A percentile compares a stretch with the other conserved stretches of the same genome.
These are phyloP conservation scores for Pentamera pediparva DNA, from an alignment of 53 echinoderm and acorn worm species.

Conservation along the genomic window DNA sequence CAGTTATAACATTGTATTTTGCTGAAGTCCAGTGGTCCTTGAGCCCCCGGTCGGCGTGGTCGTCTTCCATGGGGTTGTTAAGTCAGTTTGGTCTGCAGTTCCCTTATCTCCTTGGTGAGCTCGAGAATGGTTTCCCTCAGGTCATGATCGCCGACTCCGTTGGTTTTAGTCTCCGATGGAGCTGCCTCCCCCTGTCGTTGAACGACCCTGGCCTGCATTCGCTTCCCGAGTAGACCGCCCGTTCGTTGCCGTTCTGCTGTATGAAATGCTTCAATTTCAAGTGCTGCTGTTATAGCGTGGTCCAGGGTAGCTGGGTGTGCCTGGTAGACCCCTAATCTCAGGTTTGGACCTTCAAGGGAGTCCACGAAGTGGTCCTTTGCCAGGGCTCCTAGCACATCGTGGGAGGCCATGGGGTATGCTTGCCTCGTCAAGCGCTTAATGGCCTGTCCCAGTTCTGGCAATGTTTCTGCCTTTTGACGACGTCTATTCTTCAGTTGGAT, in stretches of 20 bases:
- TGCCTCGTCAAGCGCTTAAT: constrained; percentile 26
- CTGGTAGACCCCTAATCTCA: constrained; percentile 39
- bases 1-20: too few species aligned
- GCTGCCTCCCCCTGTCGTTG: neutral
- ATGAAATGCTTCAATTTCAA: constrained; percentile 28
- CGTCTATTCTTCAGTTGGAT: constrained; percentile 13
- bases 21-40: too few species aligned
- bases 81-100: neutral
- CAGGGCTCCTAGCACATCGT: constrained; percentile 24
- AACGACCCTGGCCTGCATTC: neutral
- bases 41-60: too few species aligned
- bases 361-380: constrained; percentile 53
- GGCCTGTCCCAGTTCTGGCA: constrained; percentile 41
- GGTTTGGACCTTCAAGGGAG: constrained; percentile 32
- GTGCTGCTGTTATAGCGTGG: constrained; percentile 29
- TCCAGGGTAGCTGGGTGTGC: constrained; percentile 9
- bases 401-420: constrained; percentile 36
- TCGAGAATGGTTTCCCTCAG: neutral
- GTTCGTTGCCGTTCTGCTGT: constrained; percentile 19
- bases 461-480: neutral
- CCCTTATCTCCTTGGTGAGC: neutral
- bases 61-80: too few species aligned
- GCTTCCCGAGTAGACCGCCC: neutral
- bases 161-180: neutral
- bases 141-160: neutral